These are phyloP conservation scores for Temnothorax rugatulus DNA, from an alignment of 2,888 invertebrate genomes.

Conservation along the genomic window DNA sequence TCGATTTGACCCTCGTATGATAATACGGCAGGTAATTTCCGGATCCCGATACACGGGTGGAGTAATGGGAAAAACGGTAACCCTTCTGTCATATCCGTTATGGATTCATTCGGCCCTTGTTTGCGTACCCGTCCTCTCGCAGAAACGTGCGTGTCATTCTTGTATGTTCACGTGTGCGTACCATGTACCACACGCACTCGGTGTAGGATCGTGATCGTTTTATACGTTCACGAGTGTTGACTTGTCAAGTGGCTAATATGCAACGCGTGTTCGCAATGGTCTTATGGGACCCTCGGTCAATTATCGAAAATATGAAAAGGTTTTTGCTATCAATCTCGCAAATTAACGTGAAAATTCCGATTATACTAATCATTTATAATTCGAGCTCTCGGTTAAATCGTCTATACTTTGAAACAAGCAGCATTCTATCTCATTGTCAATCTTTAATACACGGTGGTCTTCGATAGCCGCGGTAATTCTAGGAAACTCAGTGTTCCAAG, in stretches of 20 bases:
- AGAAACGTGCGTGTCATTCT: not conserved
- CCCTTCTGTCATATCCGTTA: slow-evolving; percentile 79
- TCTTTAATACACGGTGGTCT: slow-evolving; percentile 17
- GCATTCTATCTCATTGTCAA: not conserved
- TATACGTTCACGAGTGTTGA: slow-evolving; percentile 25
- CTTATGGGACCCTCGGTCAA: not conserved
- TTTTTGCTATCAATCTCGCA: not conserved
- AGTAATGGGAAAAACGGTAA: slow-evolving; percentile 80
- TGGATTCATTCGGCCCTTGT: slow-evolving; percentile 72
- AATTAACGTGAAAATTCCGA: not conserved
- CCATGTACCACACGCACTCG: slow-evolving; percentile 11
- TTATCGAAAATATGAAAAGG: not conserved
- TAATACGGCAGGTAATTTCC: slow-evolving; percentile 84
- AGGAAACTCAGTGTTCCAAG: slow-evolving; percentile 2
- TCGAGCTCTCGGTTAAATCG: not conserved
- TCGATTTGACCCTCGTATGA: slow-evolving; percentile 82
- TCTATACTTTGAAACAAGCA: not conserved
- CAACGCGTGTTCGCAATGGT: slow-evolving; percentile 23
- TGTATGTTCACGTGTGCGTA: not conserved
- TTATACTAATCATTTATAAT: not conserved
- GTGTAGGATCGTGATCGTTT: slow-evolving; percentile 51
- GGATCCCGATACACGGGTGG: slow-evolving; percentile 78
- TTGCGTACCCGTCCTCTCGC: slow-evolving; percentile 3
- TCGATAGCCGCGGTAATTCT: slow-evolving; percentile 9
- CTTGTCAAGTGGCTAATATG: slow-evolving; percentile 11